A percentile compares a stretch with the other conserved stretches of the same genome.
These are phyloP conservation scores for Chaunax sp. DNA, from an alignment of 2,797 vertebrate genomes.

Conservation along the genomic window DNA sequence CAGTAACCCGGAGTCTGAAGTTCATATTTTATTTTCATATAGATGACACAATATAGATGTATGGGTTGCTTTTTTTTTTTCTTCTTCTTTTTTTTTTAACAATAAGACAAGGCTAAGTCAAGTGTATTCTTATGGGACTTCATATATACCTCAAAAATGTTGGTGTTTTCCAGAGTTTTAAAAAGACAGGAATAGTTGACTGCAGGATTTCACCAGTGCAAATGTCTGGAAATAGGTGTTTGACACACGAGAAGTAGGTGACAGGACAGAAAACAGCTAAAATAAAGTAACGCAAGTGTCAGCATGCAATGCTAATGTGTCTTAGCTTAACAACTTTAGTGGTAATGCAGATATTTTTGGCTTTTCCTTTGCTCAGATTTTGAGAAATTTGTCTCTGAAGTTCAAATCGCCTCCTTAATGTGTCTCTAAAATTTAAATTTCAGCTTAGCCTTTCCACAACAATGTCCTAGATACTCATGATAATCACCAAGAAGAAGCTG, in stretches of 20 bases:
- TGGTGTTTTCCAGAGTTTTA: slow-evolving; percentile 7
- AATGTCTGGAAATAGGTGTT: not conserved
- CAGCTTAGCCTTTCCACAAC: too few relatives aligned
- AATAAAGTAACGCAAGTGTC: not conserved
- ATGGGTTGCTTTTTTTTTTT: not conserved
- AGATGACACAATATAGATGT: slow-evolving; percentile 16
- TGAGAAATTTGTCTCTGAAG: too few relatives aligned
- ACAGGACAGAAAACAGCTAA: not conserved
- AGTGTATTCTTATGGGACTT: slow-evolving; percentile 14
- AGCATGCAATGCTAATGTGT: too few relatives aligned
- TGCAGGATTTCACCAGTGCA: not conserved
- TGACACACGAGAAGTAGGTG: not conserved
- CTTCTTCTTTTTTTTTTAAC: slow-evolving; percentile 27
- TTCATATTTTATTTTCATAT: slow-evolving; percentile 50
- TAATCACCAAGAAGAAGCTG: not conserved
- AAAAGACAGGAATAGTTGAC: not conserved
- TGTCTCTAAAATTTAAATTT: too few relatives aligned
- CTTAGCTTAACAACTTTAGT: too few relatives aligned
- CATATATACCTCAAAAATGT: slow-evolving; percentile 38
- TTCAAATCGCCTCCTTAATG: too few relatives aligned
- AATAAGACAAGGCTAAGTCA: not conserved
- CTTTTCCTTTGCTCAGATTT: not conserved
- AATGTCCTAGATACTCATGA: not conserved
- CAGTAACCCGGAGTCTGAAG: slow-evolving; percentile 69
- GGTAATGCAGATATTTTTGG: not conserved